Conservation (phyloP, 2,797 vertebrate species). For the Streptopelia turtur region DNA sequence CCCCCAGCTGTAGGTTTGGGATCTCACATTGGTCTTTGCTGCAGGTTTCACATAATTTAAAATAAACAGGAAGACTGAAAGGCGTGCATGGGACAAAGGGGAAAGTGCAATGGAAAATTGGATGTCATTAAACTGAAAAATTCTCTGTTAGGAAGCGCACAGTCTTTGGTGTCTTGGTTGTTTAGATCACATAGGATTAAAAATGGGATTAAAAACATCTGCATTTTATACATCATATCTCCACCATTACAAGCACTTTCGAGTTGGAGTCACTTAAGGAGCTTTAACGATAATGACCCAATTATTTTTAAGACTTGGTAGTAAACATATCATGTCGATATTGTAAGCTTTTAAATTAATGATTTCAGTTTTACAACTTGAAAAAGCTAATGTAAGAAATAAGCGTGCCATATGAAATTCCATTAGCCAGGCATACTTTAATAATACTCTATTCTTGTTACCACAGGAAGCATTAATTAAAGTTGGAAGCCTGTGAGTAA, state of each 20-base stretch:
- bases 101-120: neutral
- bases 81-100: neutral
- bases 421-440: neutral
- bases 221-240: conserved; percentile 12
- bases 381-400: conserved; percentile 35
- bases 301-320: conserved; percentile 63
- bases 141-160: neutral
- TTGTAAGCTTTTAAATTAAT: conserved; percentile 57
- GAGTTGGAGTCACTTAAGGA: conserved; percentile 39
- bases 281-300: conserved; percentile 57
- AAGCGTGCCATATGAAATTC: neutral
- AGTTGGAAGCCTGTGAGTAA: conserved; percentile 6
- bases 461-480: conserved; percentile 50
- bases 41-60: neutral
- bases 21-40: neutral
- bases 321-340: conserved; percentile 33
- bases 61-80: neutral
- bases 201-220: conserved; percentile 33
- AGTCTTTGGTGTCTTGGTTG: conserved; percentile 42
- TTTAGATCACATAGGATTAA: conserved; percentile 51
- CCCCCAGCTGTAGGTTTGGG: neutral
- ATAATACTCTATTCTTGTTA: neutral
- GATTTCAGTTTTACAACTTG: neutral
- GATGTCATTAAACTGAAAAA: neutral
- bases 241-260: neutral